phyloP scores from a whole-genome alignment of 64 coral and sea anemone species.

The Acropora tenuis region DNA sequence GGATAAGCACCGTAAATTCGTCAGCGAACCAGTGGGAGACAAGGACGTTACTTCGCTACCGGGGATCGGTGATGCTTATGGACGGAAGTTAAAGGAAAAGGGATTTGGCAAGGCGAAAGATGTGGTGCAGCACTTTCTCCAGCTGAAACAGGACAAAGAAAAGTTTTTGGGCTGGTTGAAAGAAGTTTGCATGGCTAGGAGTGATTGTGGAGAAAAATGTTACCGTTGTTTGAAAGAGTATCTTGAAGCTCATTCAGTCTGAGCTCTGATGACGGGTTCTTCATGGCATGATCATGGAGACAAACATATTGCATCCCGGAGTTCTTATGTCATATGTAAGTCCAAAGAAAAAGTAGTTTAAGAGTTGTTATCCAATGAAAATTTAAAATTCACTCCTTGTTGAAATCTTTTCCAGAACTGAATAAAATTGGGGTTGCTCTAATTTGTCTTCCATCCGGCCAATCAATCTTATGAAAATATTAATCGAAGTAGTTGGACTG shows the following conservation, averaged over 20 bases:
- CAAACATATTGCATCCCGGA: background rate
- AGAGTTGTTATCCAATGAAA: background rate
- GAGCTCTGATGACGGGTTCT: background rate
- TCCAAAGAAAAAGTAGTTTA: background rate
- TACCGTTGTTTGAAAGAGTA: constrained; percentile 94
- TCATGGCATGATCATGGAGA: background rate
- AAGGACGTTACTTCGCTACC: constrained; percentile 84
- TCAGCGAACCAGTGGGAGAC: constrained; percentile 97
- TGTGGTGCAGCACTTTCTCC: constrained; percentile 90
- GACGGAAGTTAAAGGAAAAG: constrained; percentile 63
- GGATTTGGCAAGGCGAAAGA: constrained; percentile 95
- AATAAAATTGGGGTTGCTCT: too few species aligned
- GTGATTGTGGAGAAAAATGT: constrained; percentile 82
- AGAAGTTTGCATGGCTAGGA: constrained; percentile 66
- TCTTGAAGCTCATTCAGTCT: constrained; percentile 95
- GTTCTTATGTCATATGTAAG: background rate
- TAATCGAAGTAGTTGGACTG: too few species aligned
- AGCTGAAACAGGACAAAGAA: constrained; percentile 91
- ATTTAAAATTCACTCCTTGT: background rate
- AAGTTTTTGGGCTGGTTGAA: constrained; percentile 95
- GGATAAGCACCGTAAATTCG: constrained; percentile 97
- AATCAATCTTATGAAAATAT: too few species aligned
- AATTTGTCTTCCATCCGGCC: too few species aligned
- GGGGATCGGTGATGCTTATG: constrained; percentile 87
- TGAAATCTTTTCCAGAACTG: too few species aligned